These are phyloP conservation scores for Therioaphis trifolii DNA, from an alignment of 2,888 invertebrate species.

Conservation along the genomic window DNA sequence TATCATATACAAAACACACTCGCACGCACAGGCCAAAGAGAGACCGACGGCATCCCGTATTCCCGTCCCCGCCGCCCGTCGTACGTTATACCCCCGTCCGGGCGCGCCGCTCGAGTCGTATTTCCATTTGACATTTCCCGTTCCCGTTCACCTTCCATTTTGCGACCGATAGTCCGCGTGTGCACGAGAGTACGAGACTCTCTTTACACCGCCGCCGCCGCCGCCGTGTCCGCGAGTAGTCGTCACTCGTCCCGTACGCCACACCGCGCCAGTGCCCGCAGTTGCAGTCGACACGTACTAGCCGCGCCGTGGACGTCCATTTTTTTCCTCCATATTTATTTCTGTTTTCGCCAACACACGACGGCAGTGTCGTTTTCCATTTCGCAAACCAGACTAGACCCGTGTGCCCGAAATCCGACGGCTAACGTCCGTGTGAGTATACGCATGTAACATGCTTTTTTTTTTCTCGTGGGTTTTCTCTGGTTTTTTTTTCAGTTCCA, in stretches of 20 bases:
- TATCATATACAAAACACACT: too few relatives aligned
- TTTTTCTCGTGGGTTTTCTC: too few relatives aligned
- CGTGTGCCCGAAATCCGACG: too few relatives aligned
- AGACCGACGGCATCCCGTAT: not conserved
- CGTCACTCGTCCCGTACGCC: not conserved
- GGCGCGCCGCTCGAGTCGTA: not conserved
- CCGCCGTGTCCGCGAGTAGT: not conserved
- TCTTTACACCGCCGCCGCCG: not conserved
- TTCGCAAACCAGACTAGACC: too few relatives aligned
- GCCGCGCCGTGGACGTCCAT: too few relatives aligned
- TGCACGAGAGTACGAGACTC: not conserved
- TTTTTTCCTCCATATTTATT: too few relatives aligned
- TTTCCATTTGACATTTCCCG: conserved; percentile 23
- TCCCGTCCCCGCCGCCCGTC: not conserved
- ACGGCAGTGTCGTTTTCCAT: too few relatives aligned
- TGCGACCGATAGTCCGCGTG: not conserved
- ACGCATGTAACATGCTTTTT: too few relatives aligned
- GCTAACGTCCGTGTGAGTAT: too few relatives aligned
- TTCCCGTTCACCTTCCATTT: conserved; percentile 55
- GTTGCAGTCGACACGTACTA: too few relatives aligned
- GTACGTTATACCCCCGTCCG: not conserved
- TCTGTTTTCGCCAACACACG: too few relatives aligned
- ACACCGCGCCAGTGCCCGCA: not conserved
- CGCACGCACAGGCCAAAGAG: not conserved
- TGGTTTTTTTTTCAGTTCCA: too few relatives aligned